Evolutionary conservation across 1,140 invertebrate species (phyloP), one percentile per base, ranked within the genome.

Genomic region (Habropoda laboriosa): DNA sequence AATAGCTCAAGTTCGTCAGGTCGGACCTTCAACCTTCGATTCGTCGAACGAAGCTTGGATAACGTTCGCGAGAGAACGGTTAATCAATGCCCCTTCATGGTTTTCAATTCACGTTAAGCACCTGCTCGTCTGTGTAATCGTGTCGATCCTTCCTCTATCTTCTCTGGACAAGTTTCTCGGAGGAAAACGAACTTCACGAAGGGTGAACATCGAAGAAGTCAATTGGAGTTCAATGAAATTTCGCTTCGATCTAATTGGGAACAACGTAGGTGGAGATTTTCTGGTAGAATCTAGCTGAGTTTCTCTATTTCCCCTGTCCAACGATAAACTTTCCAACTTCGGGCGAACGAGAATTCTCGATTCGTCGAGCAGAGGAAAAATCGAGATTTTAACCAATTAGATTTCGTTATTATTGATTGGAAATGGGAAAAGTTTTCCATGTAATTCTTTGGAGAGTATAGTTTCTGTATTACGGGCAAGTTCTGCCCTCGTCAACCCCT

Each of bases 1-100:
- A n/a, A n/a, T 68, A 68, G 63, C 70, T 64, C 24, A 82, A 74
- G 53, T 79, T 82, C 60, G 47, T 55, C 75, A 68, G 53, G 68
- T 82, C 72, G 75, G 51, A 73, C 79, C 79, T 68, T 82, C 80
- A 58, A 51, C 10, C n/a, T 38, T 38, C 49, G 32, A 40, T 71
- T 30, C 18, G 24, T 55, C 27, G 16, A n/a, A n/a, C 0, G 16
- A 35, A 42, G n/a, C 24, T 42, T 18, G 4, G 24, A 57, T 32
- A 53, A 71, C 38, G 18, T 24, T 18, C 10, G 21, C 24, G 16
- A 24, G 51, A 30, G n/a, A 71, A 55, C 45, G 64, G 32, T 21
- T 30, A 57, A 35, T 71, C 16, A 13, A 42, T 24, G 3, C 24
- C 2, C n/a, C 21, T 1, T 24, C 32, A 32, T 27, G 49, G 49